Evolutionary conservation across 1,140 invertebrate species (phyloP), one percentile per base, ranked within the genome.

Genomic region (Belonocnema kinseyi): DNA sequence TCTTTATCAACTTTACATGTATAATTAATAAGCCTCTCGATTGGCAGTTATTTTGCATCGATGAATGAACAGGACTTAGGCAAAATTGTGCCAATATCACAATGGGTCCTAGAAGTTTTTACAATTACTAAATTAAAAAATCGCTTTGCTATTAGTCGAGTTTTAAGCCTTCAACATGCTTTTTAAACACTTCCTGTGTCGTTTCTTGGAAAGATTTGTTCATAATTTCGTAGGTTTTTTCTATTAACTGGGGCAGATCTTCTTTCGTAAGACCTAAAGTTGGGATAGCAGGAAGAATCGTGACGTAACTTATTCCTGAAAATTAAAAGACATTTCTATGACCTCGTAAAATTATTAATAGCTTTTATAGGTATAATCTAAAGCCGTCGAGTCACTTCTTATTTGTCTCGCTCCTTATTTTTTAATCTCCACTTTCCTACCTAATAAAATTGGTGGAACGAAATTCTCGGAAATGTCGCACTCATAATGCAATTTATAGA

Each of bases 241-340:
- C 93, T 46, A 96, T 93, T n/a, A 96, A 82, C n/a, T 91, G 76
- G 1, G 92, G 89, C 74, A 96, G 92, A 84, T 96, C 92, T 0
- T 94, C 94, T 84, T 93, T 94, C 0, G 89, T 92, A 54, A 94
- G 84, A 51, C 93, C 93, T 70, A 93, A 89, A 0, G 95, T 96
- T 61, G 93, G 86, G 80, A 96, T 94, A 56, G 94, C 87, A 1
- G 95, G 95, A 80, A 97, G 87, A 87, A 96, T 95, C 50, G 93
- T 93, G 46, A 96, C 94, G 14, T 94, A 92, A 80, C 93, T 93
- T 54, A 93, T 92, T 73, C 95, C 95, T 93, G 89, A 78, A 91
- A 91, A 72, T 66, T 74, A 50, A 52, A 13, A 54, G 21, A 56
- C 52, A 79, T 40, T 16, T 74, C 74, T 76, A 50, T 16, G 72